phyloP scores from a whole-genome alignment of 2,797 vertebrate genomes.

The Scolopax bukidnonensis region DNA sequence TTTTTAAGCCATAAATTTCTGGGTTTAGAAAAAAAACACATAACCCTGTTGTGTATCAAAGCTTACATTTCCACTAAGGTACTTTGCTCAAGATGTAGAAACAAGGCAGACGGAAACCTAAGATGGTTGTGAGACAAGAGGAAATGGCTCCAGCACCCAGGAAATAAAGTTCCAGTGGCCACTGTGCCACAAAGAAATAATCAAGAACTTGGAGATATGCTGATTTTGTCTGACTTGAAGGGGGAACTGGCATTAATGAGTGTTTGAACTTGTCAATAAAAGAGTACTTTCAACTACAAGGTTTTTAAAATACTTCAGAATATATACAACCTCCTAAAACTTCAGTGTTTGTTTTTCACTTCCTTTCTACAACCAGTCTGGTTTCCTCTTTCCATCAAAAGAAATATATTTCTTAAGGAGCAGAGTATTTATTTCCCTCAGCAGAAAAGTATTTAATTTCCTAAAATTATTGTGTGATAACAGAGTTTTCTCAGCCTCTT shows the following conservation, averaged over 20 bases:
- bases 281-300: neutral
- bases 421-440: neutral
- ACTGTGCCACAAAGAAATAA: neutral
- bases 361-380: neutral
- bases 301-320: neutral
- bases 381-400: neutral
- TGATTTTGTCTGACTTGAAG: neutral
- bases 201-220: neutral
- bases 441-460: neutral
- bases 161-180: neutral
- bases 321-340: neutral
- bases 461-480: neutral
- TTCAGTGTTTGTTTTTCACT: neutral
- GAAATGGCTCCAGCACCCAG: neutral
- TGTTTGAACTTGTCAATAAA: neutral
- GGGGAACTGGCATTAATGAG: neutral
- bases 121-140: neutral
- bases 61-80: neutral
- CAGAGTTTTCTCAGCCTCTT: neutral
- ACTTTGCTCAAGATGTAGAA: neutral
- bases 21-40: neutral
- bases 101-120: neutral
- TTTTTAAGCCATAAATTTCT: neutral
- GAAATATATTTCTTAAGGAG: neutral
- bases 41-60: neutral